These are phyloP conservation scores for Grammomys surdaster DNA, from an alignment of 2,113 vertebrate genomes.

Conservation along the genomic window DNA sequence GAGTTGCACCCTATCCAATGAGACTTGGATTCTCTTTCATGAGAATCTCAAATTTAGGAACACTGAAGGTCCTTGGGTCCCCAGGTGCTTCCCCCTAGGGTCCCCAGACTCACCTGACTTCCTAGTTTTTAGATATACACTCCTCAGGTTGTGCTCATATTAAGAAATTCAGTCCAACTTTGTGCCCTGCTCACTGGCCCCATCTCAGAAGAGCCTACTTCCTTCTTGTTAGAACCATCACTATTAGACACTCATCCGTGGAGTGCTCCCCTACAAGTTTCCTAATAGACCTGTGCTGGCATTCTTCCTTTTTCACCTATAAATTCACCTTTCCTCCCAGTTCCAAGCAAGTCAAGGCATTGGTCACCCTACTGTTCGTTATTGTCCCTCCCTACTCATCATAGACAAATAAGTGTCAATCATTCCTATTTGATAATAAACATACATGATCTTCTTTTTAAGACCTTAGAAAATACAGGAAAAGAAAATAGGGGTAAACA, in stretches of 20 bases:
- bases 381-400: too few relatives aligned
- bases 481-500: not conserved
- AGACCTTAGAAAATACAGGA: constrained; percentile 29
- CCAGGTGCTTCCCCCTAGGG: not conserved
- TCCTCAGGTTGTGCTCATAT: not conserved
- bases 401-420: not conserved
- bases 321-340: not conserved
- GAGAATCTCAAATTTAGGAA: not conserved
- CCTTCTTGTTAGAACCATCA: rapidly evolving
- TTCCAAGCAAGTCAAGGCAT: not conserved
- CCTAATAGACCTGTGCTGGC: not conserved
- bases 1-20: rapidly evolving
- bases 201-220: not conserved
- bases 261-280: not conserved
- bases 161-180: not conserved
- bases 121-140: not conserved
- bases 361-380: not conserved
- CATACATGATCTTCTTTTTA: not conserved
- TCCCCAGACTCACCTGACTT: not conserved
- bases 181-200: not conserved
- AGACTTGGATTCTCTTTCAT: not conserved
- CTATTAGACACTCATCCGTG: not conserved
- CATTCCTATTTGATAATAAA: constrained; percentile 20
- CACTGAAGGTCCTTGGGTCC: not conserved
- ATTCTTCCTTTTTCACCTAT: not conserved